These are phyloP conservation scores for Pachyramphus minor DNA, from an alignment of 2,113 vertebrate species.

Conservation along the genomic window DNA sequence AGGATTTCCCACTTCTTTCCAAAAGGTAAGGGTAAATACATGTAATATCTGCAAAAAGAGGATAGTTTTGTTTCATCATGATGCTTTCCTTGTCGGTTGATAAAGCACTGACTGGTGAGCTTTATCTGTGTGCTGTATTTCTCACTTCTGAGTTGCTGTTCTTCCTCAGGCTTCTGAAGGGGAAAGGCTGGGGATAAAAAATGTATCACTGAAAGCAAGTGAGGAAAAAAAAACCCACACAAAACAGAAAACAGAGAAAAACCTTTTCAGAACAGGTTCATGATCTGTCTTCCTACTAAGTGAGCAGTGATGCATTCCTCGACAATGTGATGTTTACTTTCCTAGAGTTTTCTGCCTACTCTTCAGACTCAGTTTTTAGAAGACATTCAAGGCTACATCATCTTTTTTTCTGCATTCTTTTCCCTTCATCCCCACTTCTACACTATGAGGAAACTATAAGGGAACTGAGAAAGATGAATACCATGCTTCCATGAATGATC, in stretches of 20 bases:
- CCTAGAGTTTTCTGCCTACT: neutral
- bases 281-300: neutral
- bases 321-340: neutral
- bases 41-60: neutral
- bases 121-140: neutral
- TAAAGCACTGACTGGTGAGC: accelerated
- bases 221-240: neutral
- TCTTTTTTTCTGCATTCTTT: neutral
- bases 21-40: neutral
- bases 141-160: neutral
- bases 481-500: neutral
- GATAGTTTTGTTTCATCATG: neutral
- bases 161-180: neutral
- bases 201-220: neutral
- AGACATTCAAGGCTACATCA: neutral
- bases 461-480: neutral
- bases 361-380: neutral
- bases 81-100: neutral
- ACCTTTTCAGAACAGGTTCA: neutral
- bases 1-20: neutral
- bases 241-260: neutral
- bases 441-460: neutral
- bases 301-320: neutral
- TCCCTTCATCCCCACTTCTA: neutral
- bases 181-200: neutral